Evolutionary conservation across 2,888 invertebrate species (phyloP), one percentile per base, ranked within the genome.

Genomic region (Druceiella hillmani): DNA sequence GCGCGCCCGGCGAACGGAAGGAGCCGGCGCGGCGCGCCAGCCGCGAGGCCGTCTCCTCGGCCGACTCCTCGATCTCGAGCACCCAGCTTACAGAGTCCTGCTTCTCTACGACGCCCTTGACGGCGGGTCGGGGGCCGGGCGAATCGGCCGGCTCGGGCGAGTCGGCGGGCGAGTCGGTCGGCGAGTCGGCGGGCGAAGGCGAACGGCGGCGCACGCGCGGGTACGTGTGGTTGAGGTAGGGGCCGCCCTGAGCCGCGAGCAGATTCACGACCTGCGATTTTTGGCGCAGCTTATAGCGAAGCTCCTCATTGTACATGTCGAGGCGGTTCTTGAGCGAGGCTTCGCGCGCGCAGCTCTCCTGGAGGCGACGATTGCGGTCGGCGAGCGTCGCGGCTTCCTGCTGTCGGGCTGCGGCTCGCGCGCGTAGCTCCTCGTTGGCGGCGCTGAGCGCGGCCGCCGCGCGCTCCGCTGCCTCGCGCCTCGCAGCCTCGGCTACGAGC

Each of bases 51-150:
- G 83, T 76, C 45, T 78, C 79, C 53, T 85, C 83, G 0, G 85
- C 81, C 9, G 81, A 77, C 52, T 81, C 80, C 50, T 83, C 82
- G 56, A 90, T 82, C 58, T 89, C 88, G 17, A 89, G 67, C 11
- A 89, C 87, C 80, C 87, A 90, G 53, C 88, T 87, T 24, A 90
- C 87, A 0, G 88, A 89, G 58, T 88, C 89, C 38, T 81, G 83
- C 58, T 89, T 88, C 58, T 88, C 85, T 2, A 89, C 86, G 44
- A 90, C 82, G 9, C 83, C 87, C 55, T 88, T 88, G 15, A 89
- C 81, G 48, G 84, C 81, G 7, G 86, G 85, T 11, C 85, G 80
- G 6, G 77, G 71, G 1, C 83, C 79, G 11, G 78, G 74, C 38
- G 78, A 77, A n/a, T 63, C 53, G 15, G 51, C 48, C 45, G 44